Evolutionary conservation across 2,797 vertebrate genomes (phyloP).

Genomic region (Jordanella pulchra): DNA sequence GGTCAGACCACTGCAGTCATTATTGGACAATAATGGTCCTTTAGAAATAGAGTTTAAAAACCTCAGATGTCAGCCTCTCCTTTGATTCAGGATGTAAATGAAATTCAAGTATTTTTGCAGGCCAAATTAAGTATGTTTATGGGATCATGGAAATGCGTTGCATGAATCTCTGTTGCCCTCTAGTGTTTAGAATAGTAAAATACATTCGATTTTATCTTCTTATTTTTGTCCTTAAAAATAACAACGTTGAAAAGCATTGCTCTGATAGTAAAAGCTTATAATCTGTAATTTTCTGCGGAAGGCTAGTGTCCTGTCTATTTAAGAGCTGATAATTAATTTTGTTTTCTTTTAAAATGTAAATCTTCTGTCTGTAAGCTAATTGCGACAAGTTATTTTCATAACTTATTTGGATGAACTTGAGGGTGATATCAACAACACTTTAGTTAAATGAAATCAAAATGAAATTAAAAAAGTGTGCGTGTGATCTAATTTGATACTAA

Average conservation of each 20-base stretch:
- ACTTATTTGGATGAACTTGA: background rate
- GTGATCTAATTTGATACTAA: background rate
- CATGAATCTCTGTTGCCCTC: slow-evolving; percentile 50
- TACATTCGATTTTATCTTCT: background rate
- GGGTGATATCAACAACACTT: background rate
- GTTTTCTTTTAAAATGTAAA: background rate
- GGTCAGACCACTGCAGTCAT: slow-evolving; percentile 39
- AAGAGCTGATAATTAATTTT: background rate
- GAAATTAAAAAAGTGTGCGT: background rate
- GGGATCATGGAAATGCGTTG: background rate
- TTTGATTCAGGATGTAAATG: slow-evolving; percentile 15
- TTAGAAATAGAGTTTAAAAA: slow-evolving; percentile 48
- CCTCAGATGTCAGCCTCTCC: too few relatives aligned
- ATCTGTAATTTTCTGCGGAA: background rate
- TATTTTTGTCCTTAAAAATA: background rate
- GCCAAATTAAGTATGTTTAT: slow-evolving; percentile 19
- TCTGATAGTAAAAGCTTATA: too few relatives aligned
- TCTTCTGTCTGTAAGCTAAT: background rate
- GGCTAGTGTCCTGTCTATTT: background rate
- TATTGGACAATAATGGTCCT: slow-evolving; percentile 40
- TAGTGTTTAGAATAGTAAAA: slow-evolving; percentile 35
- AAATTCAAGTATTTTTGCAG: slow-evolving; percentile 4
- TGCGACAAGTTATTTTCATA: background rate
- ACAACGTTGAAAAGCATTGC: background rate
- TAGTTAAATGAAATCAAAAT: background rate